Percentiles rank a stretch among this genome's conserved stretches.
phyloP scores from a whole-genome alignment of 2,113 vertebrate genomes.

The Rallus limicola region DNA sequence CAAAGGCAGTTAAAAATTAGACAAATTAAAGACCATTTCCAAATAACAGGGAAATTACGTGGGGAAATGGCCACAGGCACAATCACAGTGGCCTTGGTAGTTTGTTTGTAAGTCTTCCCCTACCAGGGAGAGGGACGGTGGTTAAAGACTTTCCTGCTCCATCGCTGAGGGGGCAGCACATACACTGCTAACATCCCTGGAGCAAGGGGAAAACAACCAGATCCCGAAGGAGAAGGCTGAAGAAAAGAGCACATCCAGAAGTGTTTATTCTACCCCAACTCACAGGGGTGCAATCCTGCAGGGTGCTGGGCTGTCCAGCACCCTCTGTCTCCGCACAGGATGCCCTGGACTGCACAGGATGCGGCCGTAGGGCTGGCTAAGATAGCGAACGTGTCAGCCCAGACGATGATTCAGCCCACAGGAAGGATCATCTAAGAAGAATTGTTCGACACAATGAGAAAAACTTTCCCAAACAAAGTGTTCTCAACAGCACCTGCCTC shows the following conservation, averaged over 20 bases:
- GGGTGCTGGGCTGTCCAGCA: not conserved
- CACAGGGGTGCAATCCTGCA: accelerated
- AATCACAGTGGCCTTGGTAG: not conserved
- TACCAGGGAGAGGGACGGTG: not conserved
- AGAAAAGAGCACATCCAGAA: not conserved
- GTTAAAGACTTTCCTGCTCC: not conserved
- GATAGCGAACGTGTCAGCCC: not conserved
- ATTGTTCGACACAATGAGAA: constrained; percentile 59
- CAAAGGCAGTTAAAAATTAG: constrained; percentile 49
- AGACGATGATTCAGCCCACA: constrained; percentile 65
- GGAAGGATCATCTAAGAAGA: constrained; percentile 61
- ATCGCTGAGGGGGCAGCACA: not conserved
- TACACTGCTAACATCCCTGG: not conserved
- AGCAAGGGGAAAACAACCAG: not conserved
- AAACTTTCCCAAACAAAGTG: constrained; percentile 65
- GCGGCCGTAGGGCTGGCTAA: not conserved
- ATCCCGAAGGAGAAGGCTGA: not conserved
- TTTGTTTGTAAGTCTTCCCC: not conserved
- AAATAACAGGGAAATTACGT: not conserved
- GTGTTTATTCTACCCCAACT: not conserved
- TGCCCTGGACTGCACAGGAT: not conserved
- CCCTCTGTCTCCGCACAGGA: not conserved
- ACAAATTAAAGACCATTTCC: constrained; percentile 14
- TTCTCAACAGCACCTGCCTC: constrained; percentile 57
- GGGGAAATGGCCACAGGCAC: not conserved